Percentiles rank a stretch among this genome's conserved stretches.
phyloP scores from a whole-genome alignment of 2,797 vertebrate genomes.

The Dicrostonyx torquatus region DNA sequence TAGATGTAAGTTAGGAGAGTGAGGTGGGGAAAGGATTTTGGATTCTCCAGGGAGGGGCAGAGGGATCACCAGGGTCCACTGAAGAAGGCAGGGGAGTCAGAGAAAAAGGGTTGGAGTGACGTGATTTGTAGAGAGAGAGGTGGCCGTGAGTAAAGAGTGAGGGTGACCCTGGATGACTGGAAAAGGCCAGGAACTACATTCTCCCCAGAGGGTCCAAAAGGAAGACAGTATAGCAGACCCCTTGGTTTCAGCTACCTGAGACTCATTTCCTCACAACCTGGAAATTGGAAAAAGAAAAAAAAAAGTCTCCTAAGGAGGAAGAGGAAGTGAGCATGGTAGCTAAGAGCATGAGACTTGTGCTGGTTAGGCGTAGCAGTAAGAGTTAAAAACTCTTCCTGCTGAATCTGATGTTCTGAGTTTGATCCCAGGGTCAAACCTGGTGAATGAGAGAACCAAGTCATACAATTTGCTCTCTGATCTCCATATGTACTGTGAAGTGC shows the following conservation, averaged over 20 bases:
- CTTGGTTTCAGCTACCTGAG: background rate
- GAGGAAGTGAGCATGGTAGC: background rate
- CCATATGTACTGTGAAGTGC: background rate
- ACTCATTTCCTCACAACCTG: background rate
- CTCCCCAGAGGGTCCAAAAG: background rate
- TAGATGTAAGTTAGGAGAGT: background rate
- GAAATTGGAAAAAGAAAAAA: background rate
- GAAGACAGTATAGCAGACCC: background rate
- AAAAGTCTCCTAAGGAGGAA: background rate
- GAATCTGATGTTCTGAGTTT: background rate
- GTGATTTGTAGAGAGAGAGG: background rate
- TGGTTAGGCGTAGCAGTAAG: too few species aligned
- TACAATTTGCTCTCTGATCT: background rate
- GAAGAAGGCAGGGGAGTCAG: background rate
- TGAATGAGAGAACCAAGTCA: background rate
- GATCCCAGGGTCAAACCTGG: background rate
- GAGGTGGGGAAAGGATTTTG: background rate
- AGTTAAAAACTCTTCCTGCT: background rate
- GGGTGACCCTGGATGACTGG: background rate
- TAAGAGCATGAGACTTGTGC: background rate
- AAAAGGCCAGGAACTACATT: background rate
- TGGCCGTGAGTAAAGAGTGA: background rate
- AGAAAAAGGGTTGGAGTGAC: background rate
- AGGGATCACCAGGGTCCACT: background rate
- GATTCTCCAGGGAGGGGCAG: background rate